These are phyloP conservation scores for Ligdia adustata DNA, from an alignment of 2,888 invertebrate species.

Conservation along the genomic window DNA sequence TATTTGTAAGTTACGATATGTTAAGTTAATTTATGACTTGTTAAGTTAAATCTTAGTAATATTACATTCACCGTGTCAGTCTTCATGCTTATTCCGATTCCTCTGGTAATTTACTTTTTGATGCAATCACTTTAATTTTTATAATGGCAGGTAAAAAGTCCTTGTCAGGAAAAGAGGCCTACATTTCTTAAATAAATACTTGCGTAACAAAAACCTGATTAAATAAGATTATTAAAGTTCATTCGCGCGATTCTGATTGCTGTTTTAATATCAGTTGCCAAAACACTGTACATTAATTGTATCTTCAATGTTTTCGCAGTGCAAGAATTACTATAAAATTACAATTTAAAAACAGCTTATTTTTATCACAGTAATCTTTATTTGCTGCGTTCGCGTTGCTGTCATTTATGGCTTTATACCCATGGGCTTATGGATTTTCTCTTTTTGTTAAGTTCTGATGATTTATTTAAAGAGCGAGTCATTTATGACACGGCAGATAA, in stretches of 20 bases:
- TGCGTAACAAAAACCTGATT: slow-evolving; percentile 12
- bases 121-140: too few relatives aligned
- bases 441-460: too few relatives aligned
- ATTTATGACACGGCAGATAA: too few relatives aligned
- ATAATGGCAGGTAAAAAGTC: not conserved
- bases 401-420: not conserved
- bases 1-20: too few relatives aligned
- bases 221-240: slow-evolving; percentile 11
- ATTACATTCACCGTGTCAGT: too few relatives aligned
- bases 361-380: slow-evolving; percentile 20
- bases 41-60: too few relatives aligned
- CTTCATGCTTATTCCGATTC: too few relatives aligned
- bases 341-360: slow-evolving; percentile 29
- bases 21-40: too few relatives aligned
- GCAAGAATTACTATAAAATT: slow-evolving; percentile 29
- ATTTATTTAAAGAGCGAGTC: too few relatives aligned
- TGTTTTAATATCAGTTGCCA: slow-evolving; percentile 6
- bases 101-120: too few relatives aligned
- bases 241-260: not conserved
- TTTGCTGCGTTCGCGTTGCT: not conserved
- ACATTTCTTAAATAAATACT: slow-evolving; percentile 1
- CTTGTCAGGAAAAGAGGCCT: slow-evolving; percentile 3
- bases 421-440: too few relatives aligned
- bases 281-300: slow-evolving; percentile 14
- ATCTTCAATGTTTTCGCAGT: slow-evolving; percentile 27